phyloP scores from a whole-genome alignment of 2,113 vertebrate genomes.

The Antechinus flavipes region DNA sequence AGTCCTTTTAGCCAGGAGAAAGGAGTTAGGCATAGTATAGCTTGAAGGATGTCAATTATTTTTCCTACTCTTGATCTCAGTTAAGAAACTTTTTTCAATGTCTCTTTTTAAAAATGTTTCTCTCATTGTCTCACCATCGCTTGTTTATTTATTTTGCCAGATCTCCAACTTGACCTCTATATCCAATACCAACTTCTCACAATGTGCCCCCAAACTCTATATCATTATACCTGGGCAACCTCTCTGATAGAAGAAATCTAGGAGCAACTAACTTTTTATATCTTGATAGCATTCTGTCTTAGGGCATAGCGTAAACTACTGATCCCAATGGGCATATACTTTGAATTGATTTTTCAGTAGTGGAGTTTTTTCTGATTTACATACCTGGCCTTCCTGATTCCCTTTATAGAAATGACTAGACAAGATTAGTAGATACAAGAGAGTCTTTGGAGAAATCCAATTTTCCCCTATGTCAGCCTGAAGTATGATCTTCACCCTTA shows the following conservation, averaged over 20 bases:
- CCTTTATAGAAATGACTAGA: background rate
- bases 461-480: no score
- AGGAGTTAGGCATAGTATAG: no score
- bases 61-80: background rate
- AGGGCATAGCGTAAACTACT: no score
- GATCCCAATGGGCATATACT: no score
- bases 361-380: background rate
- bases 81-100: background rate
- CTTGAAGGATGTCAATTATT: no score
- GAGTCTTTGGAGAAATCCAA: background rate
- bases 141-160: background rate
- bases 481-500: no score
- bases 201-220: background rate
- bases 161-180: conserved; percentile 16
- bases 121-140: background rate
- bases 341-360: conserved; percentile 3
- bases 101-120: background rate
- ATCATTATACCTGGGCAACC: no score
- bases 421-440: background rate
- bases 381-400: background rate
- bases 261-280: no score
- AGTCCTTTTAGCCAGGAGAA: no score
- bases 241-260: no score
- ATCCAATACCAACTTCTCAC: conserved; percentile 1
- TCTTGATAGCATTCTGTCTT: no score